Evolutionary conservation across 2,797 vertebrate species (phyloP).

Genomic region (Podarcis siculus): DNA sequence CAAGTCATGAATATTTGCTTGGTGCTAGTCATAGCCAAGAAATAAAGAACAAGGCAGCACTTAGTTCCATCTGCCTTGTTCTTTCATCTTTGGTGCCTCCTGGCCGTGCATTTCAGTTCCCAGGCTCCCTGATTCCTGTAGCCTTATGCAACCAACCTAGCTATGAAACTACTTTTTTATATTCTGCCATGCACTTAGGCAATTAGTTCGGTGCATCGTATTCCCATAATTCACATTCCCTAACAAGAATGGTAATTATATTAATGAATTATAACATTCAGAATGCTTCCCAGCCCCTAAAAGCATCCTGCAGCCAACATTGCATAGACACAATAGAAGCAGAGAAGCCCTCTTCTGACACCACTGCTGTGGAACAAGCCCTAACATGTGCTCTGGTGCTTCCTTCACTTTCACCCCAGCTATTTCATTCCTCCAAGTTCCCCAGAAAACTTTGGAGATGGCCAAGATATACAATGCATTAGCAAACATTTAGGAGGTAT

Average conservation of each 20-base stretch:
- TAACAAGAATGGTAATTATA: background rate
- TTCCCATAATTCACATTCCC: slow-evolving; percentile 18
- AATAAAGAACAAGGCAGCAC: background rate
- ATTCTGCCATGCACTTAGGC: slow-evolving; percentile 12
- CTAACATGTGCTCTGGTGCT: background rate
- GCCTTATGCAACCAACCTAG: background rate
- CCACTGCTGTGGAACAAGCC: background rate
- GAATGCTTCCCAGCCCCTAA: background rate
- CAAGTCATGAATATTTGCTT: slow-evolving; percentile 7
- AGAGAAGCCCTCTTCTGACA: background rate
- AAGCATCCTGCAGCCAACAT: background rate
- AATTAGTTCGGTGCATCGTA: slow-evolving; percentile 22
- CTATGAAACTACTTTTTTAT: background rate
- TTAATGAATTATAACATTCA: background rate
- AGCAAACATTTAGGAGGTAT: background rate
- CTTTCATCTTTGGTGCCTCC: background rate
- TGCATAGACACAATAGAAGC: background rate
- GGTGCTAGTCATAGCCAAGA: background rate
- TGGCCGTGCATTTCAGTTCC: background rate
- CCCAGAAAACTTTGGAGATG: background rate
- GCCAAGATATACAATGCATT: background rate
- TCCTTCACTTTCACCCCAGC: background rate
- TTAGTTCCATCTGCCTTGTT: background rate
- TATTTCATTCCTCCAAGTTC: background rate
- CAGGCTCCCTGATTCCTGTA: background rate